Evolutionary conservation across 2,797 vertebrate genomes (phyloP).

Genomic region (Gymnodraco acuticeps): DNA sequence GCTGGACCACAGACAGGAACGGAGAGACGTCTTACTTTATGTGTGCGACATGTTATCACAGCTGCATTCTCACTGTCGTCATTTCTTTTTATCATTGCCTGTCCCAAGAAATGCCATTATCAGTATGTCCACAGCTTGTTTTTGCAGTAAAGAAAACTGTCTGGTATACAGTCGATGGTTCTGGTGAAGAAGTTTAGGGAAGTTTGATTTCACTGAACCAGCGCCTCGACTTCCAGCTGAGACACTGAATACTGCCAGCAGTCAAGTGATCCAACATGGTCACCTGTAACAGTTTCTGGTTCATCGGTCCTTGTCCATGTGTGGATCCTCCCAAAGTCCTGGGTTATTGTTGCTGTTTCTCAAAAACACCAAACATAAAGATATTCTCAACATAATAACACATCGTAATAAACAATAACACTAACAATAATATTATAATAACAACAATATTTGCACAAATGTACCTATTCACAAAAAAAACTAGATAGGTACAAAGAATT

Average conservation of each 20-base stretch:
- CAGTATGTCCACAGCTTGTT: slow-evolving; percentile 44
- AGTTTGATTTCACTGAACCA: slow-evolving; percentile 42
- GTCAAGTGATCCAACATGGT: slow-evolving; percentile 70
- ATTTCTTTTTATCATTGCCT: slow-evolving; percentile 48
- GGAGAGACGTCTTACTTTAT: slow-evolving; percentile 21
- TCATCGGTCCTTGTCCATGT: slow-evolving; percentile 48
- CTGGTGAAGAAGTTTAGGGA: slow-evolving; percentile 55
- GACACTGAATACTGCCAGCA: slow-evolving; percentile 77
- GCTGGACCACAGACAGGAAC: slow-evolving; percentile 46
- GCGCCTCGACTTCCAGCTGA: slow-evolving; percentile 57
- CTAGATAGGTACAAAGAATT: slow-evolving; percentile 88
- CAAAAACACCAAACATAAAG: slow-evolving; percentile 82
- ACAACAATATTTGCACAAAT: slow-evolving; percentile 88
- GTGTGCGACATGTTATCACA: slow-evolving; percentile 24
- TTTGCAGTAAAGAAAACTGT: slow-evolving; percentile 38
- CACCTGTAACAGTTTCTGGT: slow-evolving; percentile 43
- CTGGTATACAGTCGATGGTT: slow-evolving; percentile 51
- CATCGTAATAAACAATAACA: slow-evolving; percentile 83
- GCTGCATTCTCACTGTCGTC: slow-evolving; percentile 53
- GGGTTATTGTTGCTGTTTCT: slow-evolving; percentile 66
- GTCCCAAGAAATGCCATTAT: slow-evolving; percentile 61
- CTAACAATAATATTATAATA: slow-evolving; percentile 83
- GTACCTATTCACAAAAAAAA: slow-evolving; percentile 88
- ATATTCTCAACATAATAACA: slow-evolving; percentile 82
- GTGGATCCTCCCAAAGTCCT: slow-evolving; percentile 63